Evolutionary conservation across 2,113 vertebrate genomes (phyloP), one percentile per base, ranked within the genome.

Genomic region (Alethe castanea): DNA sequence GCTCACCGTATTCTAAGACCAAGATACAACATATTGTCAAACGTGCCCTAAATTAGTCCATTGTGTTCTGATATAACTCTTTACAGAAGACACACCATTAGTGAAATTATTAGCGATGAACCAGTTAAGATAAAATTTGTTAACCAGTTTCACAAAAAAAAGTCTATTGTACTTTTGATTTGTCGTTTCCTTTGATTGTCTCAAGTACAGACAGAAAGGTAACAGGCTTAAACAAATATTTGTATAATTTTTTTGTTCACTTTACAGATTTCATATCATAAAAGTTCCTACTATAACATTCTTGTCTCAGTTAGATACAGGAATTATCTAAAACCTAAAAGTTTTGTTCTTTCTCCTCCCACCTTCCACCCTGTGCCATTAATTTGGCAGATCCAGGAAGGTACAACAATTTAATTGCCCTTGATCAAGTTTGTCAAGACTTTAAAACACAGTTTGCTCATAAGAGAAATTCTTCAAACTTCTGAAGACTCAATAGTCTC

Each of bases 331-430:
- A 90, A 87, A 62, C 9, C 4, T 15, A 8, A 5, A 86, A 54
- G 3, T 31, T 77, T 76, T 65, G 6, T 52, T 86, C 9, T 12
- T 64, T 60, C 3, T 60, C 44, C 38, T 50, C 36, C 9, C 35
- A 29, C 19, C 6, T 22, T 33, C 19, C 6, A 11, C 3, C 1
- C 3, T 4, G 29, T 1, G 1, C 44, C 22, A 62, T 48, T 48
- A 80, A 82, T 64, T 64, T 64, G n/a, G 33, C 13, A 79, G 50
- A 48, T 67, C 23, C 25, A 86, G 26, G 35, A 79, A 87, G 26
- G 25, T 72, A 16, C 19, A 72, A 52, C 6, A 44, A 56, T 72
- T 62, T 85, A 44, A 90, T 31, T 85, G 64, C 11, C n/a, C 44
- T 80, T 76, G 45, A 80, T 72, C 29, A 80, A 83, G 8, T 80